Base-by-base conservation (phyloP, 1,140 invertebrate genomes). In the Agraylea sexmaculata region DNA sequence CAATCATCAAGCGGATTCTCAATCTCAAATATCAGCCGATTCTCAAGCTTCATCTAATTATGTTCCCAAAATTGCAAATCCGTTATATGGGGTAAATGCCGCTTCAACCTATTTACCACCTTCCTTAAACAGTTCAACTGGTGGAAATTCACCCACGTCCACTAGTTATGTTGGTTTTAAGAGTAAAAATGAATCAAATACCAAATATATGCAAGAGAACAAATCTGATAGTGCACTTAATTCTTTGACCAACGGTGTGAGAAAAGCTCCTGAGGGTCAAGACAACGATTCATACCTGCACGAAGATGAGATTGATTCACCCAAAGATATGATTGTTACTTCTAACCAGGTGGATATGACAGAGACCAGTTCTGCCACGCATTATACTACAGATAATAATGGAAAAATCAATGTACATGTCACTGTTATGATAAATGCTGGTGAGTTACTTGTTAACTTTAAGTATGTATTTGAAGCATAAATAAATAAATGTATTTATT, bases 341-440 rank as follows among this genome's bases (percentile, higher is more conserved):
- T 53, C 40, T 42, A 56, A 54, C 23, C 57, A 58, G 37, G 57
- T 60, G 35, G 69, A 68, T 45, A 61, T 66, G 29, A 53, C 59
- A 17, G 62, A 64, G 21, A 54, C 54, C 49, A 60, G 62, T 45
- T 67, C 62, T 16, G 54, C 55, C 49, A 69, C 57, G 55, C 73
- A 65, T 45, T 75, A 75, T 57, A 75, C 79, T 42, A 77, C 75
- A 41, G 81, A 85, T 61, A 78, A 78, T 58, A 85, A 86, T 67
- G 83, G 83, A 60, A 87, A 87, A 70, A 84, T 87, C 64, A 87
- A 87, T 70, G 85, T 88, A 57, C 84, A 87, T 64, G 73, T 85
- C 66, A 78, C 80, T 57, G 80, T 84, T 61, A 75, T 83, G 63
- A 74, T 75, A 62, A 67, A 67, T 50, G 79, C 82, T 53, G 71